A percentile compares a stretch with the other conserved stretches of the same genome.
Conservation (phyloP, 2,797 vertebrate genomes). For the Triplophysa bombifrons region DNA sequence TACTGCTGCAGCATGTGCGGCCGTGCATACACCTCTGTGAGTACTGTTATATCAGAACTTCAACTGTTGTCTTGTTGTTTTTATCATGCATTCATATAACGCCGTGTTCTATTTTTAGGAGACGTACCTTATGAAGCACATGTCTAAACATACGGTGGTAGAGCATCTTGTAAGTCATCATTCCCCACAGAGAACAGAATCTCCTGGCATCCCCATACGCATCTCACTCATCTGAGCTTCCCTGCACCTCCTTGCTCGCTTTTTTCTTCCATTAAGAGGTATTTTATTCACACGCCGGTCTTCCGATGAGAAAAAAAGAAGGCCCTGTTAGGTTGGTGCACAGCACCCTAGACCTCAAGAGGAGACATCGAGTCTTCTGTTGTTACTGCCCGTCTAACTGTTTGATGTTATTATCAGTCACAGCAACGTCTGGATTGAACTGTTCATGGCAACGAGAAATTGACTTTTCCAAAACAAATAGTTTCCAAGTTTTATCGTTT, state of each 20-base stretch:
- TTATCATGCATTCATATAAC: neutral
- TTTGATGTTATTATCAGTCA: constrained; percentile 43
- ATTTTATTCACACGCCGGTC: constrained; percentile 62
- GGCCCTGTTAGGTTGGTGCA: constrained; percentile 20
- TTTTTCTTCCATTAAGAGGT: constrained; percentile 52
- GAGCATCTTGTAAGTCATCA: constrained; percentile 96
- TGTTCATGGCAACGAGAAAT: neutral
- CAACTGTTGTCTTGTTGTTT: neutral
- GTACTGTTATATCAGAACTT: constrained; percentile 61
- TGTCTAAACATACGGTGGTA: constrained; percentile 99
- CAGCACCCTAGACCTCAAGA: constrained; percentile 48
- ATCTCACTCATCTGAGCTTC: constrained; percentile 93
- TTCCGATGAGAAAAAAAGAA: constrained; percentile 53
- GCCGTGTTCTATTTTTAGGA: constrained; percentile 77
- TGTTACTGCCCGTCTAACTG: constrained; percentile 38
- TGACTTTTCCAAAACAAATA: no score
- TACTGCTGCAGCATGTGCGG: constrained; percentile 99
- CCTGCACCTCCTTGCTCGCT: constrained; percentile 46
- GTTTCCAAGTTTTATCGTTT: neutral
- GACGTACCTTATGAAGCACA: constrained; percentile 99
- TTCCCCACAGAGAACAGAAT: constrained; percentile 96
- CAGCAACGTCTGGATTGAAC: constrained; percentile 26
- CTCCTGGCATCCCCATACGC: constrained; percentile 92
- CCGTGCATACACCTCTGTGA: constrained; percentile 95
- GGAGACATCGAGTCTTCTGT: constrained; percentile 44